A percentile compares a stretch with the other conserved stretches of the same genome.
Conservation (phyloP, 2,797 vertebrate species). For the Microcaecilia unicolor region DNA sequence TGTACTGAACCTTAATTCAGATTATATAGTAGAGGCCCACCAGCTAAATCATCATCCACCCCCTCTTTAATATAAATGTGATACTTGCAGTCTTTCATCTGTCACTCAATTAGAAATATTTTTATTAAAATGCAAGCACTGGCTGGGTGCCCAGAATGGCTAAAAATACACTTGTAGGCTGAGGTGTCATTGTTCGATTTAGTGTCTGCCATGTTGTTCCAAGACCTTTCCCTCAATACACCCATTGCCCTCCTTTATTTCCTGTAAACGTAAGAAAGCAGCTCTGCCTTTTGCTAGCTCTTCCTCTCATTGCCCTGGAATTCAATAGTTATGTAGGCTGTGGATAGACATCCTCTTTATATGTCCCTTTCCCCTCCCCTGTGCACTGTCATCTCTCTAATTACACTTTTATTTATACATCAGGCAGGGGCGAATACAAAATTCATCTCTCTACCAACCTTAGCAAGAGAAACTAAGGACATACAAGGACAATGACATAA, state of each 20-base stretch:
- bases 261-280: no score
- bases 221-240: neutral
- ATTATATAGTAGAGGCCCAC: neutral
- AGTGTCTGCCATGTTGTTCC: neutral
- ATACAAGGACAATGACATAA: no score
- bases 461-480: no score
- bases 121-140: constrained; percentile 24
- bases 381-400: no score
- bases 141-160: constrained; percentile 15
- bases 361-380: no score
- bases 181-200: neutral
- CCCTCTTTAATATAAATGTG: constrained; percentile 21
- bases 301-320: rapidly evolving
- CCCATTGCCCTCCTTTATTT: no score
- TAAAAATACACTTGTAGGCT: constrained; percentile 21
- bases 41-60: constrained; percentile 16
- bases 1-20: neutral
- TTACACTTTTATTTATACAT: no score
- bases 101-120: constrained; percentile 17
- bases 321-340: neutral
- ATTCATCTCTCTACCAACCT: no score
- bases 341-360: no score
- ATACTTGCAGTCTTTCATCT: constrained; percentile 16
- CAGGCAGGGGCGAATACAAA: no score
- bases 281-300: neutral